Evolutionary conservation across 2,888 invertebrate genomes (phyloP).

Genomic region (Criorhina ranunculi): DNA sequence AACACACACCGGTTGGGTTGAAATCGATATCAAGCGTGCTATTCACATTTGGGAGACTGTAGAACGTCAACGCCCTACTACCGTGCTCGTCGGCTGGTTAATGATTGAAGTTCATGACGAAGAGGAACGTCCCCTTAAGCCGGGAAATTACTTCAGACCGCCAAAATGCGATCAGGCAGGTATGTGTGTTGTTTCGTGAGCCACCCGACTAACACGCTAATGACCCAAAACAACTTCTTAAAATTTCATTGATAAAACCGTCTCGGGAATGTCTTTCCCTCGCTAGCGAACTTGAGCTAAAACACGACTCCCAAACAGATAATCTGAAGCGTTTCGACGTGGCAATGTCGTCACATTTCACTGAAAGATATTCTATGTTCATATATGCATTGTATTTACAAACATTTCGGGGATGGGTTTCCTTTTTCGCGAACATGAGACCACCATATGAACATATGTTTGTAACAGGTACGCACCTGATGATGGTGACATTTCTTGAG

Average conservation of each 20-base stretch:
- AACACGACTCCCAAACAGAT: not conserved
- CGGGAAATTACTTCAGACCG: constrained; percentile 83
- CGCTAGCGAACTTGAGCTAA: not conserved
- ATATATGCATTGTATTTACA: constrained; percentile 1
- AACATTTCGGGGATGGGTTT: constrained; percentile 22
- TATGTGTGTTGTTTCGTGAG: constrained; percentile 83
- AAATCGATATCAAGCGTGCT: constrained; percentile 83
- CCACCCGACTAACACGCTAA: constrained; percentile 80
- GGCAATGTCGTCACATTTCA: not conserved
- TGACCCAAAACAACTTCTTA: constrained; percentile 46
- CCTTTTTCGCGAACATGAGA: constrained; percentile 21
- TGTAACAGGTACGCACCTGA: constrained; percentile 2
- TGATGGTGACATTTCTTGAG: constrained; percentile 7
- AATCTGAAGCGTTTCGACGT: not conserved
- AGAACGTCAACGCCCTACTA: constrained; percentile 78
- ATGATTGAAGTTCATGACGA: constrained; percentile 84
- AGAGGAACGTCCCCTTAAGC: constrained; percentile 82
- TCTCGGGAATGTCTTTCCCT: not conserved
- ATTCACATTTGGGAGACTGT: constrained; percentile 82
- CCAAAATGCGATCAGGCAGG: constrained; percentile 84
- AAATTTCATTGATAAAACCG: constrained; percentile 28
- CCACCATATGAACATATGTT: not conserved
- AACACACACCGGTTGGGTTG: constrained; percentile 83
- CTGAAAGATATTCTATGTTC: not conserved
- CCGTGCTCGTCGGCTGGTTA: constrained; percentile 82